phyloP scores from a whole-genome alignment of 2,113 vertebrate species.

The Speoplatyrhinus poulsoni region DNA sequence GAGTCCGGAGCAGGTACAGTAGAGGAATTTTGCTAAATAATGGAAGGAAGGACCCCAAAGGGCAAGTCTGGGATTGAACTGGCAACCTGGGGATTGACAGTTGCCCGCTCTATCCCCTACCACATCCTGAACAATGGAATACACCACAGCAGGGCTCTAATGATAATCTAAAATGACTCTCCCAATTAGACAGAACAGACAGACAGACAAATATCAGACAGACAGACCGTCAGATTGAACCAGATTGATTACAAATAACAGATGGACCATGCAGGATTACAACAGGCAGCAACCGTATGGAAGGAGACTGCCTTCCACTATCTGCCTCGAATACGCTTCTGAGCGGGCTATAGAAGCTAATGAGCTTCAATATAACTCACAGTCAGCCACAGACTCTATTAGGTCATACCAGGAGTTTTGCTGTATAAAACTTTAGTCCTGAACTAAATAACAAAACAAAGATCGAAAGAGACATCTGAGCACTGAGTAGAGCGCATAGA shows the following conservation, averaged over 20 bases:
- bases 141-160: too few species aligned
- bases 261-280: slow-evolving; percentile 2
- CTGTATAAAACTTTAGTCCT: slow-evolving; percentile 13
- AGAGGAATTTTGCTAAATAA: too few species aligned
- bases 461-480: not conserved
- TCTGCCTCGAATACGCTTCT: slow-evolving; percentile 33
- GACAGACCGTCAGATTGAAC: too few species aligned
- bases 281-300: not conserved
- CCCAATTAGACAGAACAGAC: too few species aligned
- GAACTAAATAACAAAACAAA: not conserved
- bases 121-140: too few species aligned
- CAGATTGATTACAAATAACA: not conserved
- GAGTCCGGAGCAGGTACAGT: too few species aligned
- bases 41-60: too few species aligned
- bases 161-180: too few species aligned
- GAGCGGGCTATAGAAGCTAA: slow-evolving; percentile 26
- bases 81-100: too few species aligned
- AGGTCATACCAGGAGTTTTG: slow-evolving; percentile 27
- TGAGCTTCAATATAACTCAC: slow-evolving; percentile 28
- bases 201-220: too few species aligned
- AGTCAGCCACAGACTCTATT: slow-evolving; percentile 5
- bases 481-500: not conserved
- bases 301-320: slow-evolving; percentile 34
- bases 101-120: too few species aligned
- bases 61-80: too few species aligned